These are phyloP conservation scores for Tipula unca DNA, from an alignment of 2,888 invertebrate species.

Conservation along the genomic window DNA sequence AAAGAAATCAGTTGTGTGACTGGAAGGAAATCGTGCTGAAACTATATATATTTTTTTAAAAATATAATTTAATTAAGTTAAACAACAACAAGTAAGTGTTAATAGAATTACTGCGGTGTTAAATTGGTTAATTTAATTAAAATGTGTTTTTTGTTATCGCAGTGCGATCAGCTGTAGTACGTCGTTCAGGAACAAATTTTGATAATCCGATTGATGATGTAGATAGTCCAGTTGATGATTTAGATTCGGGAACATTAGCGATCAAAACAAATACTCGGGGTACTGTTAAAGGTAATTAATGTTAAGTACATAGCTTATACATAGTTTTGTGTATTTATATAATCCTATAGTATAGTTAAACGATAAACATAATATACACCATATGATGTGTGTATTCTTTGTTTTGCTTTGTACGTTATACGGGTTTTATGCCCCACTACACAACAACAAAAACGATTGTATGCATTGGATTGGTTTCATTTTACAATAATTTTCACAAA, in stretches of 20 bases:
- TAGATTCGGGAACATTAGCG: constrained; percentile 35
- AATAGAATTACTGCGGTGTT: neutral
- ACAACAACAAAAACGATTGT: neutral
- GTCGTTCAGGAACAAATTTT: constrained; percentile 32
- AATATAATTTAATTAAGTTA: neutral
- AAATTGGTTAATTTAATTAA: neutral
- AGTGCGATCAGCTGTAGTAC: constrained; percentile 39
- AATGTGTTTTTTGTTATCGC: neutral
- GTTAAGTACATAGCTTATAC: neutral
- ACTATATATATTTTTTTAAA: neutral
- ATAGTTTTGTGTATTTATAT: neutral
- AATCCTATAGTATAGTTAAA: no score
- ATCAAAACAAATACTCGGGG: constrained; percentile 31
- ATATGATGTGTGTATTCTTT: neutral
- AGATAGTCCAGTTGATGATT: constrained; percentile 35
- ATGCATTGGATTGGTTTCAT: neutral
- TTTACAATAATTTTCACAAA: neutral
- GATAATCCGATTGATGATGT: constrained; percentile 33
- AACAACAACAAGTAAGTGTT: neutral
- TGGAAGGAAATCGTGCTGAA: neutral
- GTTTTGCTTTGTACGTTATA: neutral
- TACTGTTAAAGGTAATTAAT: constrained; percentile 20
- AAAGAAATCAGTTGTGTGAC: neutral
- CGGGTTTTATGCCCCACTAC: neutral
- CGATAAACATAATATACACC: neutral